Evolutionary conservation across 1,140 invertebrate genomes (phyloP).

Genomic region (Subanguina moxae): DNA sequence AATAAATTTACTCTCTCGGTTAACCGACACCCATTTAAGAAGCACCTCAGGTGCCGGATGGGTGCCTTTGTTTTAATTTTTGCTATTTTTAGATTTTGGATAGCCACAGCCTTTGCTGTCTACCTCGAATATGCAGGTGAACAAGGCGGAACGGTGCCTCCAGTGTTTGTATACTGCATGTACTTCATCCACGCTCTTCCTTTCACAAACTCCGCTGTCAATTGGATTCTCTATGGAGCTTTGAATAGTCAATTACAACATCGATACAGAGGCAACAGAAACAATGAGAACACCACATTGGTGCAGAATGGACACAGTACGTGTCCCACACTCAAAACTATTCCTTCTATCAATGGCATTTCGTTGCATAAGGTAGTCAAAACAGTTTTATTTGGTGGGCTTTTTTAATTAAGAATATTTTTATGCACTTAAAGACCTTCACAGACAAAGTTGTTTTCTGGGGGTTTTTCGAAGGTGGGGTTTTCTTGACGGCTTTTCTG

Average conservation of each 20-base stretch:
- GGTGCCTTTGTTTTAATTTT: neutral
- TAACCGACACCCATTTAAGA: neutral
- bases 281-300: constrained; percentile 6
- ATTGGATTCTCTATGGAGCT: constrained; percentile 58
- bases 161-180: constrained; percentile 56
- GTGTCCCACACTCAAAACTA: constrained; percentile 4
- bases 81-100: constrained; percentile 31
- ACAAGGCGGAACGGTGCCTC: constrained; percentile 50
- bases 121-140: constrained; percentile 56
- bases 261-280: constrained; percentile 12
- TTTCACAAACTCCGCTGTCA: constrained; percentile 58
- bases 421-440: too few species aligned
- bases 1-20: too few species aligned
- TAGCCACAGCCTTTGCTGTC: constrained; percentile 51
- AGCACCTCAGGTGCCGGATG: too few species aligned
- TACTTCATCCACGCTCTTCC: constrained; percentile 58
- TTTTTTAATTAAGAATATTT: too few species aligned
- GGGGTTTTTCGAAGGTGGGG: too few species aligned
- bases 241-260: constrained; percentile 56
- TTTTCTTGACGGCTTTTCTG: too few species aligned
- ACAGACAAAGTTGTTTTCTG: too few species aligned
- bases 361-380: constrained; percentile 3
- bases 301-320: constrained; percentile 7
- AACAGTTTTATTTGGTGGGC: too few species aligned
- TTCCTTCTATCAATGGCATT: constrained; percentile 9